Base-by-base conservation (phyloP, 2,888 invertebrate species). In the Meghimatium bilineatum region DNA sequence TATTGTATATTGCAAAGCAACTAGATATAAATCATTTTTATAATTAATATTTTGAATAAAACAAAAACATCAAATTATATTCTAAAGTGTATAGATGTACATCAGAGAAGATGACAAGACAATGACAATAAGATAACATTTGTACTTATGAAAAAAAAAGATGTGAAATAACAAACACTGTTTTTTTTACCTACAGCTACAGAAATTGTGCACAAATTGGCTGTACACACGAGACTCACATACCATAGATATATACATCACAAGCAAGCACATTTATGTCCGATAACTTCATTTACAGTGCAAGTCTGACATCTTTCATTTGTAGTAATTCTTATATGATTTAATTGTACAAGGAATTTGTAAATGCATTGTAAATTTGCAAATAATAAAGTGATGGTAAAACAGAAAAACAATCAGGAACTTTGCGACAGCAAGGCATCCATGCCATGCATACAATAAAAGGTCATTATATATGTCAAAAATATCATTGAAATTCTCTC, bases 1-100 rank as follows among this genome's bases (percentile, higher is more conserved):
- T 83, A 83, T 77, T 83, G 78, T 83, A 83, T 83, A 83, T 83
- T 83, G 83, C 78, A 77, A 83, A 83, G 83, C 83, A 83, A 83
- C 83, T 83, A 83, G 76, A 83, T 83, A 83, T 77, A 83, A 82
- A 78, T 78, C 77, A 83, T 83, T 77, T 69, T 66, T 82, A 72
- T 76, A 60, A 77, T 77, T 60, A 78, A 78, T 71, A 78, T 83
- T 83, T 71, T 34, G 52, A 78, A 66, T 49, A 76, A 52, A 67
- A 72, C 72, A 72, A 76, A 69, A 75, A 67, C 12, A 71, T 6
- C 56, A 72, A 83, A 78, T 77, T 38, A 52, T 60, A 44, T 60
- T 80, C 83, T 78, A 78, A 78, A 60, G 32, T 75, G 32, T 69
- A 69, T 3, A 69, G 79, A 32, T 38, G 10, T 69, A 69, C 44